These are phyloP conservation scores for Brenthis daphne DNA, from an alignment of 2,888 invertebrate genomes.

Conservation along the genomic window DNA sequence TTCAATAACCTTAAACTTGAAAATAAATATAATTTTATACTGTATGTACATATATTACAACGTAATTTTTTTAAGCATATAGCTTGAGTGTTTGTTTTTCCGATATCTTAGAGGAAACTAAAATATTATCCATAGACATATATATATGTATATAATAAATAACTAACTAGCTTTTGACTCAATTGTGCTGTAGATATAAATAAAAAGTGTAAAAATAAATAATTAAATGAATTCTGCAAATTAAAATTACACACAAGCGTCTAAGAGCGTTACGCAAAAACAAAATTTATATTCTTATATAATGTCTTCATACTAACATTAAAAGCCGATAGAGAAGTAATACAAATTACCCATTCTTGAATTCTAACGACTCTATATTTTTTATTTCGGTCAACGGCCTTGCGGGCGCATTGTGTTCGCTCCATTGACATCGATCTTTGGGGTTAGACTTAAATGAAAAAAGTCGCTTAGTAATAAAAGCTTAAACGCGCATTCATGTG, in stretches of 20 bases:
- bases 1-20: slow-evolving; percentile 39
- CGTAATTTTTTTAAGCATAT: too few relatives aligned
- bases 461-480: slow-evolving; percentile 28
- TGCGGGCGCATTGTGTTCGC: slow-evolving; percentile 62
- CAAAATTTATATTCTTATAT: background rate
- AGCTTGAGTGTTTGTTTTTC: too few relatives aligned
- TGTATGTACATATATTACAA: background rate
- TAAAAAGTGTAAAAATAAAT: too few relatives aligned
- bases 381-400: slow-evolving; percentile 78
- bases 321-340: slow-evolving; percentile 24
- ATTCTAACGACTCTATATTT: slow-evolving; percentile 58
- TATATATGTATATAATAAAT: too few relatives aligned
- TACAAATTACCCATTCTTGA: slow-evolving; percentile 64
- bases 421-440: slow-evolving; percentile 73
- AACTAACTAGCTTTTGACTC: too few relatives aligned
- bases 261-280: slow-evolving; percentile 11
- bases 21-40: slow-evolving; percentile 2
- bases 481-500: slow-evolving; percentile 30
- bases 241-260: slow-evolving; percentile 6
- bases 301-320: slow-evolving; percentile 7
- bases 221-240: background rate
- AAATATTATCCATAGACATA: too few relatives aligned
- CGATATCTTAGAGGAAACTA: too few relatives aligned
- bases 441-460: slow-evolving; percentile 60
- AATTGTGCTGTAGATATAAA: too few relatives aligned